phyloP scores from a whole-genome alignment of 2,797 vertebrate species.

The Eulemur coronatus region DNA sequence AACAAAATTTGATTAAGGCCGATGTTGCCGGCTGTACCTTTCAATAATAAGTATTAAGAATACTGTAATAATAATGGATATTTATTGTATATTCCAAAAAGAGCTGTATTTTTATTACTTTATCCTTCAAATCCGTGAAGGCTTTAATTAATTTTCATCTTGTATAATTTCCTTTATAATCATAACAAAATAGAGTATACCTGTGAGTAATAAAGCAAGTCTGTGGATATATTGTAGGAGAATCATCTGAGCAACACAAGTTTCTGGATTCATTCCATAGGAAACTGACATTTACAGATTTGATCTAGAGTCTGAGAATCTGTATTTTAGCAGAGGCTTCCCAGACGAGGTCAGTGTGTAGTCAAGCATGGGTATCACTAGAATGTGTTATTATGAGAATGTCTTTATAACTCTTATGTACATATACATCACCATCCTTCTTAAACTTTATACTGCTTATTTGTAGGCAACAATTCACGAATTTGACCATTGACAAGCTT shows the following conservation, averaged over 20 bases:
- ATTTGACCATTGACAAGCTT: neutral
- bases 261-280: neutral
- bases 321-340: neutral
- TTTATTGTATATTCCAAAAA: neutral
- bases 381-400: neutral
- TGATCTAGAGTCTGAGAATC: neutral
- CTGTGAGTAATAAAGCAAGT: neutral
- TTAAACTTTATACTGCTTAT: neutral
- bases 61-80: constrained; percentile 11
- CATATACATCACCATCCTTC: neutral
- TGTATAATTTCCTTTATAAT: constrained; percentile 36
- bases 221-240: neutral
- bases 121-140: neutral
- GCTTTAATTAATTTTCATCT: constrained; percentile 35
- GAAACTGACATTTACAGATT: neutral
- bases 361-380: neutral
- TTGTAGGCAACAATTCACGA: neutral
- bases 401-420: neutral
- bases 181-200: neutral
- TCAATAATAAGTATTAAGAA: constrained; percentile 31
- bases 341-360: neutral
- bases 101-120: constrained; percentile 20
- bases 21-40: neutral
- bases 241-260: neutral
- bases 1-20: neutral